phyloP scores from a whole-genome alignment of 1,140 invertebrate genomes.

The Bicyclus anynana region DNA sequence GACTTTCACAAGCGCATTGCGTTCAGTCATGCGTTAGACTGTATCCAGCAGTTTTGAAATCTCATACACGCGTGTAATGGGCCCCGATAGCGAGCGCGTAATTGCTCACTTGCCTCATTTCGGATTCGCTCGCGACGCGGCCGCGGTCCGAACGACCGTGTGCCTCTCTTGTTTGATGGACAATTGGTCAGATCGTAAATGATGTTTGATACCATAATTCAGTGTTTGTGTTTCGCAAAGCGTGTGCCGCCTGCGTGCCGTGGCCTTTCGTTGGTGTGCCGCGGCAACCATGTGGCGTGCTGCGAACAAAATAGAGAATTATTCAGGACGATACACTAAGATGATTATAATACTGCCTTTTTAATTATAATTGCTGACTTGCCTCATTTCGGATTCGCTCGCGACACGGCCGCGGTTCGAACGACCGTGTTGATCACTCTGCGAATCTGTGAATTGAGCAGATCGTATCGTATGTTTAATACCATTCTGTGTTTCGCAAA shows the following conservation, averaged over 20 bases:
- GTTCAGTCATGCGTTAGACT: constrained; percentile 33
- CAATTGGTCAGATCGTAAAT: not conserved
- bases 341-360: no score
- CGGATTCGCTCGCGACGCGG: constrained; percentile 55
- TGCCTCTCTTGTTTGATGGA: not conserved
- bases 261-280: no score
- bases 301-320: no score
- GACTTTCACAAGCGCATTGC: not conserved
- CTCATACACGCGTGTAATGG: constrained; percentile 53
- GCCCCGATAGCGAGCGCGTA: constrained; percentile 59
- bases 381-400: constrained; percentile 68
- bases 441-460: not conserved
- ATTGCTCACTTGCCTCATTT: constrained; percentile 74
- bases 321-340: no score
- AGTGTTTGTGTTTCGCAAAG: no score
- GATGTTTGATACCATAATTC: not conserved
- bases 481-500: not conserved
- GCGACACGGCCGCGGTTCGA: constrained; percentile 37
- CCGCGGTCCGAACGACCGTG: constrained; percentile 21
- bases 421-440: not conserved
- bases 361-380: constrained; percentile 75
- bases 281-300: no score
- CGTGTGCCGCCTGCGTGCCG: no score
- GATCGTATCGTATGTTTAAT: not conserved
- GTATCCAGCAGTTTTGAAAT: constrained; percentile 32